Evolutionary conservation across 1,140 invertebrate species (phyloP).

Genomic region (Saccostrea cuccullata): DNA sequence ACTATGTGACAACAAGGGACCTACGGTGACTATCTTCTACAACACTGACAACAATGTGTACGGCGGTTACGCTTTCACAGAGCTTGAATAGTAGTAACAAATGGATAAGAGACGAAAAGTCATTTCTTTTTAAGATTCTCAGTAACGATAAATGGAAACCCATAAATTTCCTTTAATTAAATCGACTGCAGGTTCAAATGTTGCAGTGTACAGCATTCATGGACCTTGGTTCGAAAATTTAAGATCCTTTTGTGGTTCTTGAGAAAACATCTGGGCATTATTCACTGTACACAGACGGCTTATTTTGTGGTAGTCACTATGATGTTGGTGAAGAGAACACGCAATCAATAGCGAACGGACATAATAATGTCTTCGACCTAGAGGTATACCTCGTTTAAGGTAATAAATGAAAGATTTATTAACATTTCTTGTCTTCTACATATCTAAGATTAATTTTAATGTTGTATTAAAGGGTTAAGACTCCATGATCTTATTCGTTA

Average conservation of each 20-base stretch:
- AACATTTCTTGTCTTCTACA: no score
- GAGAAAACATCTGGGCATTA: not conserved
- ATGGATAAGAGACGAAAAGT: conserved; percentile 44
- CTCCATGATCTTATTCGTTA: no score
- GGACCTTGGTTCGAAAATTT: not conserved
- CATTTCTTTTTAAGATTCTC: conserved; percentile 56
- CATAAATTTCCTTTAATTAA: not conserved
- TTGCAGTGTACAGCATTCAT: not conserved
- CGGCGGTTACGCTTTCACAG: conserved; percentile 50
- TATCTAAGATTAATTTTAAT: no score
- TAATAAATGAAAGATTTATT: not conserved
- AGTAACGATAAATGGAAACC: conserved; percentile 1
- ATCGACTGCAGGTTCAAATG: not conserved
- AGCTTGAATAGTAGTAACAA: conserved; percentile 43
- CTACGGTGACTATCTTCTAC: conserved; percentile 39
- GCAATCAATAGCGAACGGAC: not conserved
- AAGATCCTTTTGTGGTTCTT: not conserved
- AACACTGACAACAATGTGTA: conserved; percentile 52
- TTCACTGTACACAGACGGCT: not conserved
- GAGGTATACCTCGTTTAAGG: not conserved
- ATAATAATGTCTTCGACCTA: not conserved
- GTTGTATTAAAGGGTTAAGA: no score
- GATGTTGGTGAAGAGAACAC: not conserved
- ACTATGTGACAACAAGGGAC: not conserved
- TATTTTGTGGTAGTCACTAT: not conserved